Base-by-base conservation (phyloP, 2,797 vertebrate species). In the Danio jaintianensis region DNA sequence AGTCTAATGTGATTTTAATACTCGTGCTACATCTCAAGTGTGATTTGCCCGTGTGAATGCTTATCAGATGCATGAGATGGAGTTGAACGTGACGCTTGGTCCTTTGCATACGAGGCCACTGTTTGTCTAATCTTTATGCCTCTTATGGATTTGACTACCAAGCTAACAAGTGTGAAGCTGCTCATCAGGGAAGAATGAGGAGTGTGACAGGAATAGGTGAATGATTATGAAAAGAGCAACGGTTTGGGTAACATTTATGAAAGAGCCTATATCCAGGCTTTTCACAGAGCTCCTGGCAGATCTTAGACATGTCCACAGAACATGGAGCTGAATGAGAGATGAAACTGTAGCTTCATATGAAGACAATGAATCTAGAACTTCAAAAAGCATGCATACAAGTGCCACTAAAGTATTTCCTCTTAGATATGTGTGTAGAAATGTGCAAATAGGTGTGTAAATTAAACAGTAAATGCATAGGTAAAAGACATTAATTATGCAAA, bases 11-110 rank as follows among this genome's bases (percentile, higher is more conserved):
- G 84, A 90, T 91, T 90, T 89, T 86, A 83, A 89, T 84, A 86
- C 84, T 84, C 64, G 75, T 84, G 87, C 79, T 86, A 87, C 84
- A 86, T 88, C 63, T 86, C 11, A 47, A 88, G 82, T 82, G 77
- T n/a, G 84, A 84, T 88, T 84, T 62, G 83, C 86, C 52, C 77
- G 40, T 84, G 84, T 85, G 71, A 53, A 45, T 53, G 84, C 85
- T 89, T 84, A 92, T 92, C 90, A 89, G 88, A 86, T 83, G 56
- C 53, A 84, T 71, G 75, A 75, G 86, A 91, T 87, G 77, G 70
- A 81, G 85, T 79, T 79, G 85, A 87, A 89, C 79, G 56, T 71
- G 71, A 81, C 52, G 75, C 73, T 75, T 80, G 85, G 69, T 85
- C 70, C 67, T 84, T 83, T 80, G 63, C 82, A 52, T 83, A 69